Evolutionary conservation across 2,113 vertebrate genomes (phyloP).

Genomic region (Chaenogobius annularis): DNA sequence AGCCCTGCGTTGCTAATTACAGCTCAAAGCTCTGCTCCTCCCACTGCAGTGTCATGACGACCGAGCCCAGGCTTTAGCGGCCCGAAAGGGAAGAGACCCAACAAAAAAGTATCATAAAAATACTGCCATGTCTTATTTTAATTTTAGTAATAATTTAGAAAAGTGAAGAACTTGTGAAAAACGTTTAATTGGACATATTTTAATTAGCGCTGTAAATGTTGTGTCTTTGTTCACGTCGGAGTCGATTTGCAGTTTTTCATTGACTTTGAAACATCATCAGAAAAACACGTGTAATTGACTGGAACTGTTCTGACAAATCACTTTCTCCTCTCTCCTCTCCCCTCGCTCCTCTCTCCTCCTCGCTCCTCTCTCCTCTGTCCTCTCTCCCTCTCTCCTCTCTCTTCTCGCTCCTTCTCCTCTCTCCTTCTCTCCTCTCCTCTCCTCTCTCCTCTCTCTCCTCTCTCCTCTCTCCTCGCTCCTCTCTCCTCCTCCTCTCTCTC

Average conservation of each 20-base stretch:
- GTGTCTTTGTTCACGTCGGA: not conserved
- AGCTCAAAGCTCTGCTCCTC: conserved; percentile 25
- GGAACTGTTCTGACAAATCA: not conserved
- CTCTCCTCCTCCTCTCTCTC: too few relatives aligned
- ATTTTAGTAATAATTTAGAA: too few relatives aligned
- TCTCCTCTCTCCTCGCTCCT: too few relatives aligned
- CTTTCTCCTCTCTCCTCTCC: not conserved
- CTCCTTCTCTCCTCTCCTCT: too few relatives aligned
- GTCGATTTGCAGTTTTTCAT: too few relatives aligned
- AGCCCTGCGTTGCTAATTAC: conserved; percentile 49
- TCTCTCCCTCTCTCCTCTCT: too few relatives aligned
- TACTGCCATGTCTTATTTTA: not conserved
- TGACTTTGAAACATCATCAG: not conserved
- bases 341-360: not conserved
- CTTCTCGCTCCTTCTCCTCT: too few relatives aligned
- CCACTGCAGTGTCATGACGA: not conserved
- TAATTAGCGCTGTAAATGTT: not conserved
- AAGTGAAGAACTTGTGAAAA: too few relatives aligned
- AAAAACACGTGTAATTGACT: not conserved
- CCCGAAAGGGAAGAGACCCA: too few relatives aligned
- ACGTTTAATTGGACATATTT: not conserved
- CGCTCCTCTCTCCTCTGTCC: too few relatives aligned
- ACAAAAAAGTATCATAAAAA: conserved; percentile 24
- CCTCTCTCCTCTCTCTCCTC: too few relatives aligned
- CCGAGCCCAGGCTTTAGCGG: not conserved